These are phyloP conservation scores for Nibea coibor DNA, from an alignment of 2,113 vertebrate species.

Conservation along the genomic window DNA sequence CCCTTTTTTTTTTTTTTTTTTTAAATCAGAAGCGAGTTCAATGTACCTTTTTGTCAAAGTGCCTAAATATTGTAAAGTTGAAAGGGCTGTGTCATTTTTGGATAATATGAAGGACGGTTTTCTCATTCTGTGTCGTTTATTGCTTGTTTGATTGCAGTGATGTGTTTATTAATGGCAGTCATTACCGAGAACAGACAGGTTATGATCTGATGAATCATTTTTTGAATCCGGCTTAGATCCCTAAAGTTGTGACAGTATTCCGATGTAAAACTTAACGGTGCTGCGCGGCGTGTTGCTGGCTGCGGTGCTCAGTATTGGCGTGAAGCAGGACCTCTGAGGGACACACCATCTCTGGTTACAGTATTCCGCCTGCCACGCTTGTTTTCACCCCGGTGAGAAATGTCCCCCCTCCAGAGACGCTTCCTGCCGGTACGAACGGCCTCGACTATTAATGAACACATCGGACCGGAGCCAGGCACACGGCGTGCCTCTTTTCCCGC, in stretches of 20 bases:
- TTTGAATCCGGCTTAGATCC: neutral
- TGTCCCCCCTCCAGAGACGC: slow-evolving; percentile 3
- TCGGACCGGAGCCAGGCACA: neutral
- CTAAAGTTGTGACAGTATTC: neutral
- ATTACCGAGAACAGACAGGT: neutral
- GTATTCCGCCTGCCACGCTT: slow-evolving; percentile 12
- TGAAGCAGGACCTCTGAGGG: neutral
- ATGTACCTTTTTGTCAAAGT: slow-evolving; percentile 28
- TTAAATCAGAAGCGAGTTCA: neutral
- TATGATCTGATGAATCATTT: neutral
- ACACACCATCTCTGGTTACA: slow-evolving; percentile 18
- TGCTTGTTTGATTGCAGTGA: slow-evolving; percentile 37
- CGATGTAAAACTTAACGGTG: neutral
- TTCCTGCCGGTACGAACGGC: slow-evolving; percentile 19
- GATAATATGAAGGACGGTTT: slow-evolving; percentile 19
- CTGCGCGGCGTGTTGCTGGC: slow-evolving; percentile 5
- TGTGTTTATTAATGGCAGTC: slow-evolving; percentile 11
- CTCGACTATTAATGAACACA: slow-evolving; percentile 8
- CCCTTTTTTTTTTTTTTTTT: neutral
- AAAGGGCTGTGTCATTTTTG: slow-evolving; percentile 5
- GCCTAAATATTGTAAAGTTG: slow-evolving; percentile 24
- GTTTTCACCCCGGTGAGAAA: slow-evolving; percentile 35
- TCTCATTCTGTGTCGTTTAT: slow-evolving; percentile 26
- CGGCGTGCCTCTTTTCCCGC: neutral
- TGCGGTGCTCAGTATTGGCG: slow-evolving; percentile 3